A percentile compares a stretch with the other conserved stretches of the same genome.
These are phyloP conservation scores for Mantis religiosa DNA, from an alignment of 2,888 invertebrate species.

Conservation along the genomic window DNA sequence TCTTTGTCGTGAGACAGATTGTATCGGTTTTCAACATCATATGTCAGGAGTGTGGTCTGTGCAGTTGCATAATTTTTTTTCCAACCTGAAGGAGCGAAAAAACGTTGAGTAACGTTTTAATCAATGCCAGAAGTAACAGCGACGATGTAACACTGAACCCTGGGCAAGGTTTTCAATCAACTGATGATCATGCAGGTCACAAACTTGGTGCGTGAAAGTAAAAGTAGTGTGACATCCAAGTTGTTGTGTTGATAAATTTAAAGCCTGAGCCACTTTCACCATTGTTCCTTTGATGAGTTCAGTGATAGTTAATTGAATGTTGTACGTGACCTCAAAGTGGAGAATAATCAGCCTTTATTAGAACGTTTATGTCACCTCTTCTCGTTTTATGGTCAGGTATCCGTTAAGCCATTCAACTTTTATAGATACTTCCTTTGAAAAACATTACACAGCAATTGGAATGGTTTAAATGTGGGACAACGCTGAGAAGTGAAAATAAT, in stretches of 20 bases:
- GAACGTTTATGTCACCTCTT: no score
- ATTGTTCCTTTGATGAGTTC: not conserved
- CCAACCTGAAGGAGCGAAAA: not conserved
- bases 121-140: not conserved
- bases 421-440: no score
- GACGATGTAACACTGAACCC: not conserved
- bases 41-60: not conserved
- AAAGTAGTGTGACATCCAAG: not conserved
- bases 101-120: not conserved
- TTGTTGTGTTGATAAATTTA: not conserved
- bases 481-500: no score
- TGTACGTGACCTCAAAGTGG: no score
- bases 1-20: no score
- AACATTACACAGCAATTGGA: no score
- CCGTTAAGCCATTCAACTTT: no score
- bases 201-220: not conserved
- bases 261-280: not conserved
- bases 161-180: not conserved
- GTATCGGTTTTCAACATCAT: no score
- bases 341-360: no score
- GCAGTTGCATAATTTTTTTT: not conserved
- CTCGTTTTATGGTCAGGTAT: no score
- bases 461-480: no score
- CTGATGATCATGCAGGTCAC: not conserved
- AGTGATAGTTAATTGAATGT: not conserved